A percentile compares a stretch with the other conserved stretches of the same genome.
phyloP scores from a whole-genome alignment of 2,888 invertebrate species.

The Lasius fuliginosus region DNA sequence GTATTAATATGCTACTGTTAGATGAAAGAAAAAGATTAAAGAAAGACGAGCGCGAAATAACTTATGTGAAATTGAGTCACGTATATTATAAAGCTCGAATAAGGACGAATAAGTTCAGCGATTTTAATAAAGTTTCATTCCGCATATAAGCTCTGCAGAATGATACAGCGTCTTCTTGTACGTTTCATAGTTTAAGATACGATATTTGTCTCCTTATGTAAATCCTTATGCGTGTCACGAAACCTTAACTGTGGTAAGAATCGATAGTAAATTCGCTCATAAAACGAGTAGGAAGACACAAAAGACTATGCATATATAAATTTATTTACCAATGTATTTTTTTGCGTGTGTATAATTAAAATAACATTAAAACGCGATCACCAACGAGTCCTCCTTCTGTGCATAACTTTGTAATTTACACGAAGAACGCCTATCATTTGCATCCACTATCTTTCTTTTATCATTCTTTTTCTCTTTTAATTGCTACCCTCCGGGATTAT shows the following conservation, averaged over 20 bases:
- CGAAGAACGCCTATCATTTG: slow-evolving; percentile 22
- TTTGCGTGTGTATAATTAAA: background rate
- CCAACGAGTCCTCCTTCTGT: slow-evolving; percentile 36
- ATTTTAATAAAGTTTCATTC: background rate
- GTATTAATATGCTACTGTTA: background rate
- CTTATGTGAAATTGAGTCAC: background rate
- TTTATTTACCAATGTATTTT: background rate
- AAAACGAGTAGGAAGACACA: background rate
- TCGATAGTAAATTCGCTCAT: background rate
- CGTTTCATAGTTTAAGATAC: background rate
- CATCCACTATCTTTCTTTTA: background rate
- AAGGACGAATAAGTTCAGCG: background rate
- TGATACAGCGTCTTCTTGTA: background rate
- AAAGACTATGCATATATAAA: background rate
- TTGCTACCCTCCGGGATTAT: background rate
- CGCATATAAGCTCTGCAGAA: background rate
- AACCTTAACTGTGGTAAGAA: background rate
- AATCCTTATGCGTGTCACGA: background rate
- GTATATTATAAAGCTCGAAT: background rate
- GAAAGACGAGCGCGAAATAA: background rate
- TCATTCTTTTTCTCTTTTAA: background rate
- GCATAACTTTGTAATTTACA: slow-evolving; percentile 48
- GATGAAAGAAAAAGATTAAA: background rate
- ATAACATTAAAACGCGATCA: slow-evolving; percentile 36
- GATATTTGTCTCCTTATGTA: background rate